Evolutionary conservation across 2,797 vertebrate species (phyloP).

Genomic region (Bradypodion ventrale): DNA sequence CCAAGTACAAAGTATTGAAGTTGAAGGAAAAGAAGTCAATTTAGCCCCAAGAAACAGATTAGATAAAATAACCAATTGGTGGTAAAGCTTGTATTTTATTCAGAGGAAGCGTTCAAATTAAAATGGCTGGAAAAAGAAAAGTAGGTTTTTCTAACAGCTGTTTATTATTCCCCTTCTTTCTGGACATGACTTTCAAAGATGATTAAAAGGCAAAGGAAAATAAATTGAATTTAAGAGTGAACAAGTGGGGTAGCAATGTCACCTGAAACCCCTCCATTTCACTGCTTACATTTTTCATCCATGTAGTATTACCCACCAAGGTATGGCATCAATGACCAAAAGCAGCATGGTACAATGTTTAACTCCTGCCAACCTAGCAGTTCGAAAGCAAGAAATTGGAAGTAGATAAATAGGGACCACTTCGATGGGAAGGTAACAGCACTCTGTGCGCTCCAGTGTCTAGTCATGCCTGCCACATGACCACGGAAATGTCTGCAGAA

Average conservation of each 20-base stretch:
- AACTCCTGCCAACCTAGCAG: too few relatives aligned
- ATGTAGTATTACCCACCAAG: too few relatives aligned
- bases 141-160: background rate
- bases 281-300: background rate
- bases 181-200: constrained; percentile 30
- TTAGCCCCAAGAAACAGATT: constrained; percentile 34
- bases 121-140: constrained; percentile 18
- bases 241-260: background rate
- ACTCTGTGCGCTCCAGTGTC: too few relatives aligned
- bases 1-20: constrained; percentile 19
- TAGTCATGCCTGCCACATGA: too few relatives aligned
- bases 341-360: background rate
- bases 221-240: background rate
- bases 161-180: constrained; percentile 32
- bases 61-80: constrained; percentile 38
- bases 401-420: too few relatives aligned
- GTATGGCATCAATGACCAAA: background rate
- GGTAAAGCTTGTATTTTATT: constrained; percentile 19
- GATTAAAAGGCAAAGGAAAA: constrained; percentile 21
- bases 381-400: too few relatives aligned
- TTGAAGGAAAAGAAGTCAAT: constrained; percentile 9
- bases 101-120: constrained; percentile 37
- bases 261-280: background rate
- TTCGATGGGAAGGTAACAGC: too few relatives aligned
- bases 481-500: too few relatives aligned